Conservation (phyloP, 2,888 invertebrate species). For the Neuroscelio doddi region DNA sequence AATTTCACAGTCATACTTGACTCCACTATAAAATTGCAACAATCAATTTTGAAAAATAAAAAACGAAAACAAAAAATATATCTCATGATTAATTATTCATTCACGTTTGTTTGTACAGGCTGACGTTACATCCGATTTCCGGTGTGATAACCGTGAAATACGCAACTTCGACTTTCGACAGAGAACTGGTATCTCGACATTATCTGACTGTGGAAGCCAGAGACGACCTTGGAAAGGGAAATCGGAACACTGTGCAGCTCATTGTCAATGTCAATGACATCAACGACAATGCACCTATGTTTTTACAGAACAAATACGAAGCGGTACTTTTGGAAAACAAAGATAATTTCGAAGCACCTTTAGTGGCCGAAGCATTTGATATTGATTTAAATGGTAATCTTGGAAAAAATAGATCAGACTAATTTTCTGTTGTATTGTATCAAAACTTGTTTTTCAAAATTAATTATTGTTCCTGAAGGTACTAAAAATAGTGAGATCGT, state of each 20-base stretch:
- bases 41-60: too few species aligned
- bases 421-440: neutral
- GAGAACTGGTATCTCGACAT: conserved; percentile 87
- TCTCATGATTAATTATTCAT: conserved; percentile 1
- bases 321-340: conserved; percentile 89
- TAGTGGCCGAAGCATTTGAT: conserved; percentile 87
- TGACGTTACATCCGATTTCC: conserved; percentile 85
- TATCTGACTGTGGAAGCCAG: conserved; percentile 91
- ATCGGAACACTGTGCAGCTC: conserved; percentile 88
- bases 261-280: conserved; percentile 88
- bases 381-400: conserved; percentile 85
- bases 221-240: conserved; percentile 89
- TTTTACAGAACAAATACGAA: conserved; percentile 87
- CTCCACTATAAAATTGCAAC: too few species aligned
- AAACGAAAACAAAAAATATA: neutral
- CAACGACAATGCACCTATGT: conserved; percentile 92
- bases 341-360: conserved; percentile 81
- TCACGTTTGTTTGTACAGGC: conserved; percentile 74
- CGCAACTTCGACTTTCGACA: conserved; percentile 85
- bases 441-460: too few species aligned
- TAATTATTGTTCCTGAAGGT: too few species aligned
- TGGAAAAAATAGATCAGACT: conserved; percentile 1
- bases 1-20: too few species aligned
- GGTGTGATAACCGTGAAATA: conserved; percentile 89
- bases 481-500: conserved; percentile 90